Evolutionary conservation across 2,888 invertebrate genomes (phyloP).

Genomic region (Papilio gigon): DNA sequence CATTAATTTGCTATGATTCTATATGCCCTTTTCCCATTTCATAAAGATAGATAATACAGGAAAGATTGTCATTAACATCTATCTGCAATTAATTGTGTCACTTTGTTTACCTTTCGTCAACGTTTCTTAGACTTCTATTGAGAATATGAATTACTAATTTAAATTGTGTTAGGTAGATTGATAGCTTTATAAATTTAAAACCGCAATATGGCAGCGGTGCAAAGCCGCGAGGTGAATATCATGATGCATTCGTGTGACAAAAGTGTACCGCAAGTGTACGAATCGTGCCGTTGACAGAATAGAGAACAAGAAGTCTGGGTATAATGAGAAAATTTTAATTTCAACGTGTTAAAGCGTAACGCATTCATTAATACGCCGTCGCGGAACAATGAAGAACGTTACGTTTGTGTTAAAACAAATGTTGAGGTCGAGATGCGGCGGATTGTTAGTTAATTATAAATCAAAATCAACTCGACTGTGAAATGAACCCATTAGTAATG

Average conservation of each 20-base stretch:
- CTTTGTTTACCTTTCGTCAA: no score
- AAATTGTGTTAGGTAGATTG: no score
- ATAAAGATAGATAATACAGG: no score
- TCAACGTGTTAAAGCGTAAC: conserved; percentile 16
- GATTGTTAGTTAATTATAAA: conserved; percentile 32
- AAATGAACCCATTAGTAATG: conserved; percentile 30
- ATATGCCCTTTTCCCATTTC: not conserved
- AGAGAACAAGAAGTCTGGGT: conserved; percentile 13
- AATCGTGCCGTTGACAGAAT: conserved; percentile 2
- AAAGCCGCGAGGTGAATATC: not conserved
- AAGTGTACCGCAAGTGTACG: not conserved
- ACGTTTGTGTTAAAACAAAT: conserved; percentile 27
- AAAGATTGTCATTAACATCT: not conserved
- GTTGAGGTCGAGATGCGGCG: conserved; percentile 19
- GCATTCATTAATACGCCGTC: conserved; percentile 19
- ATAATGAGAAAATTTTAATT: conserved; percentile 32
- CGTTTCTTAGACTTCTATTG: no score
- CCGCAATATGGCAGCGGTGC: not conserved
- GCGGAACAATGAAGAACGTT: conserved; percentile 9
- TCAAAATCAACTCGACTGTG: conserved; percentile 31
- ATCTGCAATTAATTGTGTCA: not conserved
- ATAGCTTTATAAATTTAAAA: not conserved
- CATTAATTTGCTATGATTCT: not conserved
- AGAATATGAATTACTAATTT: no score
- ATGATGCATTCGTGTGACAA: conserved; percentile 5